These are phyloP conservation scores for Clitarchus hookeri DNA, from an alignment of 2,888 invertebrate genomes.

Conservation along the genomic window DNA sequence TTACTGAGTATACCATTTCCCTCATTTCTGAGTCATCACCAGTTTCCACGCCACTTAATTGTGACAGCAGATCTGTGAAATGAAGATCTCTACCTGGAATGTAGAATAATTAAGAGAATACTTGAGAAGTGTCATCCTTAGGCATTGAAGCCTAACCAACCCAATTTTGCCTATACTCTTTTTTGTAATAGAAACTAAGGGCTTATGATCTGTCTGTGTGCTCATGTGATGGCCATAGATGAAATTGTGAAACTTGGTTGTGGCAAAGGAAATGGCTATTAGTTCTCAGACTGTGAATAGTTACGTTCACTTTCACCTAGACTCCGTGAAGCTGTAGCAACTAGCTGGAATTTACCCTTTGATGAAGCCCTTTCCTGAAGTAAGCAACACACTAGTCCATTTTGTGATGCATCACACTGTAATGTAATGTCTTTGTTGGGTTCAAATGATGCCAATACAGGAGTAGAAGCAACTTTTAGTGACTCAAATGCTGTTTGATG, in stretches of 20 bases:
- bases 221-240: not conserved
- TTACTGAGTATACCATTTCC: not conserved
- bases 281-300: not conserved
- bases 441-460: not conserved
- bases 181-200: not conserved
- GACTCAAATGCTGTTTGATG: not conserved
- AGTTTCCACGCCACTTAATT: not conserved
- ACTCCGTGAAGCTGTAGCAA: not conserved
- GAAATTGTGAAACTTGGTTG: not conserved
- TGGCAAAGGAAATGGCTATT: not conserved
- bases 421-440: not conserved
- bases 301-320: not conserved
- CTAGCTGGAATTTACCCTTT: not conserved
- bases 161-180: not conserved
- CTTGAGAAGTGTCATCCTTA: not conserved
- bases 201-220: not conserved
- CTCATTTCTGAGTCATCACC: not conserved
- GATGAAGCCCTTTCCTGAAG: not conserved
- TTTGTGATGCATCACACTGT: not conserved
- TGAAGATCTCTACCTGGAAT: not conserved
- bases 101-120: not conserved
- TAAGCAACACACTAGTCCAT: not conserved
- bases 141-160: not conserved
- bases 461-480: not conserved
- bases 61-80: no score